Conservation (phyloP, 2,888 invertebrate species). For the Elaeidobius kamerunicus region DNA sequence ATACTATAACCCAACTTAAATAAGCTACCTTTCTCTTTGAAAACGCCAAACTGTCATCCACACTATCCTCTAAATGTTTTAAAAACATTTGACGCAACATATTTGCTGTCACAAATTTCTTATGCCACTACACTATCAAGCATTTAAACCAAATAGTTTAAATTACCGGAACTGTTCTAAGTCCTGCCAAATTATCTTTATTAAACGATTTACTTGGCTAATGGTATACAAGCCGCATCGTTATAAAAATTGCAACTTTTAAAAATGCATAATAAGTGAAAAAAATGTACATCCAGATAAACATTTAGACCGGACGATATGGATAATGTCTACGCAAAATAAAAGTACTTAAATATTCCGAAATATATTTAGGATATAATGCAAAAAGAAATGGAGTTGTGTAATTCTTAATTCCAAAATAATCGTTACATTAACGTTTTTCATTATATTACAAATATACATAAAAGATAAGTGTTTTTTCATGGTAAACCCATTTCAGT, state of each 20-base stretch:
- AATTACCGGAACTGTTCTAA: constrained; percentile 9
- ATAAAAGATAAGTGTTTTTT: too few species aligned
- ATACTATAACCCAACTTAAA: too few species aligned
- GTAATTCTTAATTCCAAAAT: too few species aligned
- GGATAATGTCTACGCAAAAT: too few species aligned
- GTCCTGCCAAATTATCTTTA: constrained; percentile 15
- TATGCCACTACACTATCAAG: background rate
- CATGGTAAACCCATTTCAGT: too few species aligned
- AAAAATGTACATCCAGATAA: constrained; percentile 4
- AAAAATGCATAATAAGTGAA: constrained; percentile 23
- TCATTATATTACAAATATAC: too few species aligned
- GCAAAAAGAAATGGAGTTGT: background rate
- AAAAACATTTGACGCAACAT: constrained; percentile 40
- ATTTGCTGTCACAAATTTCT: constrained; percentile 16
- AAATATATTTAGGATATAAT: background rate
- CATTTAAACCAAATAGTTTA: constrained; percentile 7
- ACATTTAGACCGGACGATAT: constrained; percentile 8
- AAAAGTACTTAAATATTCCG: too few species aligned
- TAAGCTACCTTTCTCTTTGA: constrained; percentile 32
- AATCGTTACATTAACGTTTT: too few species aligned
- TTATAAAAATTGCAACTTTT: constrained; percentile 14
- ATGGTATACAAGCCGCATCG: constrained; percentile 2
- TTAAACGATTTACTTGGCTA: constrained; percentile 10
- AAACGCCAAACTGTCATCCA: constrained; percentile 34
- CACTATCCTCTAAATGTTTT: constrained; percentile 38